Evolutionary conservation across 2,888 invertebrate genomes (phyloP).

Genomic region (Calliopum simillimum): DNA sequence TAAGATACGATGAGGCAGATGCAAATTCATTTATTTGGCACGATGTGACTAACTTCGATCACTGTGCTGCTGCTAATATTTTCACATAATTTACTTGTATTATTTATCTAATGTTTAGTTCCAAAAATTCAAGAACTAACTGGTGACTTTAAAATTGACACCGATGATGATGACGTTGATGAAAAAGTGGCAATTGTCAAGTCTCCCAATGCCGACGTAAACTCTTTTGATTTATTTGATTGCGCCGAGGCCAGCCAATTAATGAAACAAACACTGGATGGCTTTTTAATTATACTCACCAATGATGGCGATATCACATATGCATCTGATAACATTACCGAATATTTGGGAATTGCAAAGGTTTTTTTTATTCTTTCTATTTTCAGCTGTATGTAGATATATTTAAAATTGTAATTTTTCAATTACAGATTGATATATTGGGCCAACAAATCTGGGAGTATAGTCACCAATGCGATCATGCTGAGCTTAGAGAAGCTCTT

Average conservation of each 20-base stretch:
- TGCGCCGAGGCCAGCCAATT: slow-evolving; percentile 61
- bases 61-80: no score
- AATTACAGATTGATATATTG: slow-evolving; percentile 90
- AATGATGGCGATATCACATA: slow-evolving; percentile 93
- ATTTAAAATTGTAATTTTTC: slow-evolving; percentile 27
- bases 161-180: slow-evolving; percentile 51
- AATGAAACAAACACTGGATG: slow-evolving; percentile 81
- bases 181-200: slow-evolving; percentile 16
- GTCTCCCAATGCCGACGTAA: slow-evolving; percentile 45
- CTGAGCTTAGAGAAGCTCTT: slow-evolving; percentile 80
- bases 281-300: slow-evolving; percentile 89
- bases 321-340: slow-evolving; percentile 90
- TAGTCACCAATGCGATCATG: slow-evolving; percentile 95
- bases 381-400: background rate
- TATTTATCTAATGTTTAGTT: slow-evolving; percentile 63
- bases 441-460: slow-evolving; percentile 95
- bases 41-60: no score
- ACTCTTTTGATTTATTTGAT: slow-evolving; percentile 62
- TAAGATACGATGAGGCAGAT: no score
- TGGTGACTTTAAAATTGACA: slow-evolving; percentile 44
- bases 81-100: background rate
- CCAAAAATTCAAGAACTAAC: slow-evolving; percentile 64
- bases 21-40: no score
- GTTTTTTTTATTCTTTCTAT: slow-evolving; percentile 68
- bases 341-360: slow-evolving; percentile 92